These are phyloP conservation scores for Drosophila truncata DNA, from an alignment of 1,140 invertebrate genomes.

Conservation along the genomic window DNA sequence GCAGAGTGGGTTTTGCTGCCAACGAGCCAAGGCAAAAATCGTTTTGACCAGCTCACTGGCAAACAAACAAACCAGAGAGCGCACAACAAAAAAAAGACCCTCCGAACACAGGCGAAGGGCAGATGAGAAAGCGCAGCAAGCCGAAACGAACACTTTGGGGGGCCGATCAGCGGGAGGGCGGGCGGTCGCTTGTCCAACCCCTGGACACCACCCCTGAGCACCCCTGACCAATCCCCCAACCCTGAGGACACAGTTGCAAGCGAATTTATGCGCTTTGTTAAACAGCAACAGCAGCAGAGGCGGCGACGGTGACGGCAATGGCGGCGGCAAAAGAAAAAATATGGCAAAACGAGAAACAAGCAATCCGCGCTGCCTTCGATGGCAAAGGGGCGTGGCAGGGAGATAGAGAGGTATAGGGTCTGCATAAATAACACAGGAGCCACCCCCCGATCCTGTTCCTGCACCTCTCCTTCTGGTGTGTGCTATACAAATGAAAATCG, in stretches of 20 bases:
- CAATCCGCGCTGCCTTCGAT: slow-evolving; percentile 65
- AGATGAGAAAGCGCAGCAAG: slow-evolving; percentile 77
- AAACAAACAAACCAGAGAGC: slow-evolving; percentile 67
- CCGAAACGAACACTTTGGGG: slow-evolving; percentile 70
- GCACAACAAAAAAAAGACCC: slow-evolving; percentile 35
- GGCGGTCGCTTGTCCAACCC: background rate
- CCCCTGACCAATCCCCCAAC: slow-evolving; percentile 3
- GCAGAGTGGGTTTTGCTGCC: slow-evolving; percentile 4
- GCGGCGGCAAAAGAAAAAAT: slow-evolving; percentile 60
- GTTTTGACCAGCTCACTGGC: slow-evolving; percentile 78
- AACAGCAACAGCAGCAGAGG: slow-evolving; percentile 71
- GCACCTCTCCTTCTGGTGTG: slow-evolving; percentile 18
- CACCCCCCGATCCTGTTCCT: slow-evolving; percentile 1
- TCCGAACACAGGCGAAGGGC: slow-evolving; percentile 65
- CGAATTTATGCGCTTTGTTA: slow-evolving; percentile 84
- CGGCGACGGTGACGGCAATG: slow-evolving; percentile 19
- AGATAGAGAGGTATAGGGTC: slow-evolving; percentile 61
- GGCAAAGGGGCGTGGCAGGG: slow-evolving; percentile 43
- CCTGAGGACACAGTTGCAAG: slow-evolving; percentile 80
- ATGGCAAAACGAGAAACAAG: slow-evolving; percentile 69
- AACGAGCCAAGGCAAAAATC: slow-evolving; percentile 67
- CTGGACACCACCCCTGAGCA: background rate
- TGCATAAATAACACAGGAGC: slow-evolving; percentile 71
- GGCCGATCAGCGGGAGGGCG: slow-evolving; percentile 18
- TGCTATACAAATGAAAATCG: slow-evolving; percentile 81